Evolutionary conservation across 1,140 invertebrate species (phyloP).

Genomic region (Cylas formicarius): DNA sequence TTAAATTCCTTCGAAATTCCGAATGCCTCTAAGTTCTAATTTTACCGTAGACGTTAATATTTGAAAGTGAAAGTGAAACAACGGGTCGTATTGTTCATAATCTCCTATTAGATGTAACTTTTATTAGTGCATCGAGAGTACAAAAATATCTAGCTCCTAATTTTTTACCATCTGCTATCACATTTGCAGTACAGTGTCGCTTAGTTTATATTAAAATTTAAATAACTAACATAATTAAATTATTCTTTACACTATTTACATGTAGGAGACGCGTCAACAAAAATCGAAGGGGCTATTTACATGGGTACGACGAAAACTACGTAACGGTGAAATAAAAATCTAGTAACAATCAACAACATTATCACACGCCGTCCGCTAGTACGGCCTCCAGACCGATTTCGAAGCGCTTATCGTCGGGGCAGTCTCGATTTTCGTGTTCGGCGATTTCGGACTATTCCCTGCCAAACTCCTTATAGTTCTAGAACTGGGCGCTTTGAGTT

Average conservation of each 20-base stretch:
- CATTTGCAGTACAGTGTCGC: conserved; percentile 36
- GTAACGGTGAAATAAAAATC: conserved; percentile 29
- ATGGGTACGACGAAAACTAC: conserved; percentile 18
- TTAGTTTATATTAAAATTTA: conserved; percentile 25
- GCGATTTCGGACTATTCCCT: conserved; percentile 44
- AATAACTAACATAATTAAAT: conserved; percentile 29
- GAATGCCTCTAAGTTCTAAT: no score
- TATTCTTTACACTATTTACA: conserved; percentile 22
- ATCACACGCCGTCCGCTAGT: conserved; percentile 44
- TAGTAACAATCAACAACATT: conserved; percentile 21
- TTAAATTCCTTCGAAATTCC: no score
- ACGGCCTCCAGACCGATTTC: conserved; percentile 69
- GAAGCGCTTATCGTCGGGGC: conserved; percentile 48
- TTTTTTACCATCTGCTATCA: conserved; percentile 41
- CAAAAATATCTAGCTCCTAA: conserved; percentile 43
- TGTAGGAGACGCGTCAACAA: no score
- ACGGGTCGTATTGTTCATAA: conserved; percentile 10
- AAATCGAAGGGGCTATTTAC: no score
- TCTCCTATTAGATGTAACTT: conserved; percentile 8
- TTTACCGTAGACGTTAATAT: no score
- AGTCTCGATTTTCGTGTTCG: conserved; percentile 51
- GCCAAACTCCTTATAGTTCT: conserved; percentile 40
- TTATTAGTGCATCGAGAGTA: conserved; percentile 34
- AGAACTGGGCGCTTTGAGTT: conserved; percentile 56
- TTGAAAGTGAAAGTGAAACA: no score